Evolutionary conservation across 1,140 invertebrate species (phyloP).

Genomic region (Cyclina sinensis): DNA sequence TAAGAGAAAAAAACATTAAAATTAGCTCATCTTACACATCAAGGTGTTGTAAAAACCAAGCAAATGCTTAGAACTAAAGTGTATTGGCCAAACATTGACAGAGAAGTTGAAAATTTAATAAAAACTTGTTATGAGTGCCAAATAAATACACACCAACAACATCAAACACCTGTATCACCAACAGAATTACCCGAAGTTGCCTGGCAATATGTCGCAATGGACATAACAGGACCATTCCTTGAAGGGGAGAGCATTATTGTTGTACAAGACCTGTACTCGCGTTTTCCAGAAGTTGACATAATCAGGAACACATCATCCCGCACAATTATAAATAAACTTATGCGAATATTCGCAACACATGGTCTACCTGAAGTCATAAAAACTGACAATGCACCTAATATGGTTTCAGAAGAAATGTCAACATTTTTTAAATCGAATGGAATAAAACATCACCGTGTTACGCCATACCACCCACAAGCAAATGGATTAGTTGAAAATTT

Average conservation of each 20-base stretch:
- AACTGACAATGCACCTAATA: constrained; percentile 19
- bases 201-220: constrained; percentile 67
- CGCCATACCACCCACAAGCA: constrained; percentile 14
- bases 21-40: background rate
- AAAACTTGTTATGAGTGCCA: constrained; percentile 54
- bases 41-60: constrained; percentile 48
- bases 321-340: background rate
- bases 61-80: constrained; percentile 24
- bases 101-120: constrained; percentile 41
- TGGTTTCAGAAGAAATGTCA: constrained; percentile 36
- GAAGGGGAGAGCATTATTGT: constrained; percentile 57
- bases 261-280: constrained; percentile 67
- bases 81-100: constrained; percentile 56
- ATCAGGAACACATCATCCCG: background rate
- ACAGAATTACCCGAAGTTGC: constrained; percentile 52
- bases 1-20: background rate
- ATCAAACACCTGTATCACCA: constrained; percentile 41
- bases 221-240: constrained; percentile 70
- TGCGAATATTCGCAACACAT: constrained; percentile 7
- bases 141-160: background rate
- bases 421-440: constrained; percentile 24
- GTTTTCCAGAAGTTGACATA: constrained; percentile 33
- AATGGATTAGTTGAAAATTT: constrained; percentile 67
- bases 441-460: constrained; percentile 40
- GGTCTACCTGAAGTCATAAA: constrained; percentile 39